Percentiles rank a stretch among this genome's conserved stretches.
Conservation (phyloP, 2,888 invertebrate species). For the Troides oblongomaculatus region DNA sequence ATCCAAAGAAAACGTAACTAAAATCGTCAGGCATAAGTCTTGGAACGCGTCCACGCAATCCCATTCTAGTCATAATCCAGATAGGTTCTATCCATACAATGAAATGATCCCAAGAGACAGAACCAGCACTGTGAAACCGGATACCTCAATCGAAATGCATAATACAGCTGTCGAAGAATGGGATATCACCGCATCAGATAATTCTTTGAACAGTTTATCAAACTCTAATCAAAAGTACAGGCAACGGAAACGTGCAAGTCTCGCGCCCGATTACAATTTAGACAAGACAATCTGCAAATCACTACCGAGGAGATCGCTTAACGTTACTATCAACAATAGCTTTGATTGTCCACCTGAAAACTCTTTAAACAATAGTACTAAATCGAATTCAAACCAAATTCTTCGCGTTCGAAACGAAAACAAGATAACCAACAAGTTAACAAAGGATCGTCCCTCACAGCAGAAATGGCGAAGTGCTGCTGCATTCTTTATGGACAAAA, state of each 20-base stretch:
- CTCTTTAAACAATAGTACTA: slow-evolving; percentile 48
- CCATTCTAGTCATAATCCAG: slow-evolving; percentile 61
- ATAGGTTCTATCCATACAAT: slow-evolving; percentile 76
- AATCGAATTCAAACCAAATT: slow-evolving; percentile 46
- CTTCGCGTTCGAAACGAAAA: slow-evolving; percentile 53
- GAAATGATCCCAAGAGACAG: slow-evolving; percentile 72
- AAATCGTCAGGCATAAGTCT: slow-evolving; percentile 82
- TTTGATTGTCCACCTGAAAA: slow-evolving; percentile 58
- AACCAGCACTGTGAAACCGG: slow-evolving; percentile 58
- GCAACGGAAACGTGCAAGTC: slow-evolving; percentile 59
- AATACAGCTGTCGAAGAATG: slow-evolving; percentile 46
- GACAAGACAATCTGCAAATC: slow-evolving; percentile 59
- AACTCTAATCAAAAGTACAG: slow-evolving; percentile 59
- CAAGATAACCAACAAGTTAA: slow-evolving; percentile 43
- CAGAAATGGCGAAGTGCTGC: slow-evolving; percentile 79
- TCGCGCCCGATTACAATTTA: slow-evolving; percentile 55
- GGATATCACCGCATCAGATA: slow-evolving; percentile 57
- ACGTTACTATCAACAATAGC: slow-evolving; percentile 50
- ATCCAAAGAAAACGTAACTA: slow-evolving; percentile 82
- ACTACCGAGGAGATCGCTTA: slow-evolving; percentile 62
- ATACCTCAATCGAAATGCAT: slow-evolving; percentile 46
- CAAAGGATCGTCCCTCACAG: slow-evolving; percentile 52
- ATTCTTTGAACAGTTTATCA: slow-evolving; percentile 51
- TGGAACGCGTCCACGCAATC: slow-evolving; percentile 80
- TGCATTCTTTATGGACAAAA: slow-evolving; percentile 76